Evolutionary conservation across 2,888 invertebrate species (phyloP), one percentile per base, ranked within the genome.

Genomic region (Siphonodentalium dalli): DNA sequence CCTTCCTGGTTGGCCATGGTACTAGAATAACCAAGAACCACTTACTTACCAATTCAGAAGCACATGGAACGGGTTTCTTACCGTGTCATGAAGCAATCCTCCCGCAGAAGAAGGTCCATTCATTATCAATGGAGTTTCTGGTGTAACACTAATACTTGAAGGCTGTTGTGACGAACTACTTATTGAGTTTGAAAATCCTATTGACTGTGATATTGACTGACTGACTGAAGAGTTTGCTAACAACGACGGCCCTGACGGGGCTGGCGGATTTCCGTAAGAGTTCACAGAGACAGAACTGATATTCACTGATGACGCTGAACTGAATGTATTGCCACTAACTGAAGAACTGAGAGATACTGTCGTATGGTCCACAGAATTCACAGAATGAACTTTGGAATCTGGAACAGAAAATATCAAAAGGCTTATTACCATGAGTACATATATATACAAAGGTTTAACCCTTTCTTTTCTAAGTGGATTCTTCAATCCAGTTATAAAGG

Each of bases 191-290:
- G n/a, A n/a, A n/a, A n/a, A n/a, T n/a, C n/a, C n/a, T n/a, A n/a
- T n/a, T n/a, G n/a, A n/a, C n/a, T n/a, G n/a, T n/a, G n/a, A n/a
- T n/a, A n/a, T n/a, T n/a, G n/a, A n/a, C 33, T 21, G 58, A 47
- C 28, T 51, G 55, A 44, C 57, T 55, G 27, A 47, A 46, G 26
- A 49, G 46, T 27, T 55, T 56, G 28, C 53, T 62, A 52, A 54
- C 56, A 47, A 59, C 60, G 87, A 85, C 20, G 86, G 84, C 54
- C 85, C 84, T 74, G 85, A 85, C 77, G 85, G 85, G 43, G 86
- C 83, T 60, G 64, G 62, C 57, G 74, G 71, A 69, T 73, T 74
- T 70, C 71, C 72, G 59, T 83, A 82, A 37, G 83, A 72, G 63
- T 68, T 73, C 40, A 59, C 51, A 53, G 74, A 71, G 70, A 74